Conservation (phyloP, 2,888 invertebrate genomes). For the Leptarthrus brevirostris region DNA sequence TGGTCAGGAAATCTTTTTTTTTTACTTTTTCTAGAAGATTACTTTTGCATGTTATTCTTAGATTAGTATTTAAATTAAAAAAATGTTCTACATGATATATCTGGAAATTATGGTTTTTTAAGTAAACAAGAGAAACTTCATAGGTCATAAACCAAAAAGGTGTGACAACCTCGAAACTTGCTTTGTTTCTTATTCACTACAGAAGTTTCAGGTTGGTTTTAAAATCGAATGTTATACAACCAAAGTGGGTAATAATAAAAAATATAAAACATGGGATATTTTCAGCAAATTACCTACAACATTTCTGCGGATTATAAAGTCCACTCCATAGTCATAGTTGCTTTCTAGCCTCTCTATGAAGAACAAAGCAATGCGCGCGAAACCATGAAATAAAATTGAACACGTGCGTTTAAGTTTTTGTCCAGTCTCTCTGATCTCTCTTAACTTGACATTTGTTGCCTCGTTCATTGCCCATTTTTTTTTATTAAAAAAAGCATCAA, state of each 20-base stretch:
- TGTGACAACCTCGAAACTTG: background rate
- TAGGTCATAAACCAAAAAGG: background rate
- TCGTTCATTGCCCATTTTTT: background rate
- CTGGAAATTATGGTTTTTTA: too few relatives aligned
- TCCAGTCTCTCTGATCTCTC: background rate
- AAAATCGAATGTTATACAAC: background rate
- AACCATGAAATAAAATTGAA: conserved; percentile 10
- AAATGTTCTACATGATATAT: too few relatives aligned
- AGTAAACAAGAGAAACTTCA: too few relatives aligned
- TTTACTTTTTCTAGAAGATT: background rate
- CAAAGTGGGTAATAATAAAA: background rate
- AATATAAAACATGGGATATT: conserved; percentile 6
- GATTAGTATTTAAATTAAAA: too few relatives aligned
- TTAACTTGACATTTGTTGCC: background rate
- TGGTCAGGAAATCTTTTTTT: background rate
- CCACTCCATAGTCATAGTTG: too few relatives aligned
- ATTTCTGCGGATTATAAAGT: conserved; percentile 3
- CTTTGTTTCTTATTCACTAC: background rate
- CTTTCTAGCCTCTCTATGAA: background rate
- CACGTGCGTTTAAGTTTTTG: conserved; percentile 40
- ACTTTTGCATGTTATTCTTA: background rate
- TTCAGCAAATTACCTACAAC: conserved; percentile 7
- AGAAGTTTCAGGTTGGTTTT: background rate
- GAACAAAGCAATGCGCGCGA: conserved; percentile 39
- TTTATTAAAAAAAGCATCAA: background rate